phyloP scores from a whole-genome alignment of 2,888 invertebrate genomes.

The Adelognathus sp. region DNA sequence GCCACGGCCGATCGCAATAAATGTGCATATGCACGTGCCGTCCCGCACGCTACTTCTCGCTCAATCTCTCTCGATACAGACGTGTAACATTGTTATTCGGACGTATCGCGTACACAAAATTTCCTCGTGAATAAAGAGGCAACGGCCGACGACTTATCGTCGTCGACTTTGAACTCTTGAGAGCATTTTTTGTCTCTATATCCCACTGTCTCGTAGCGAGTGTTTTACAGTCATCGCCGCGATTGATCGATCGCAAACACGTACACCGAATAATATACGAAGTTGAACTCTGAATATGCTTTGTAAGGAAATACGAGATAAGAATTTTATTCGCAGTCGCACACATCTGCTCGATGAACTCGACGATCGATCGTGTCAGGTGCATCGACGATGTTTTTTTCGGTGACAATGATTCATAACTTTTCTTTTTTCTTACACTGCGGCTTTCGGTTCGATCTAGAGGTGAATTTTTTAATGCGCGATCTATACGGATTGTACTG shows the following conservation, averaged over 20 bases:
- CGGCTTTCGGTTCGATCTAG: too few species aligned
- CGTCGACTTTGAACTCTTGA: slow-evolving; percentile 22
- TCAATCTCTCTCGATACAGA: neutral
- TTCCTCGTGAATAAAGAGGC: neutral
- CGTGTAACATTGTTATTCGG: slow-evolving; percentile 46
- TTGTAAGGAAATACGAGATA: slow-evolving; percentile 10
- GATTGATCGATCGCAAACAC: slow-evolving; percentile 34
- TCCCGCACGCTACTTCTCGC: slow-evolving; percentile 38
- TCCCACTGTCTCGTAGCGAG: too few species aligned
- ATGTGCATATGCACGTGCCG: slow-evolving; percentile 55
- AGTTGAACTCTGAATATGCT: slow-evolving; percentile 4
- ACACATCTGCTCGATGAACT: neutral
- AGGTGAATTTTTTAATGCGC: too few species aligned
- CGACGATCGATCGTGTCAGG: neutral
- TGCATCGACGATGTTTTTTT: neutral
- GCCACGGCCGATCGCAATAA: slow-evolving; percentile 53
- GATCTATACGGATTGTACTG: too few species aligned
- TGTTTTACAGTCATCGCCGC: neutral
- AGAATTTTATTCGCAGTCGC: neutral
- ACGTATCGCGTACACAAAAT: slow-evolving; percentile 15
- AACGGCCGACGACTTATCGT: neutral
- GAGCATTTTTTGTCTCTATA: too few species aligned
- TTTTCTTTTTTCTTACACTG: neutral
- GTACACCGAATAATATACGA: slow-evolving; percentile 46
- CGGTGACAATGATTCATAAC: neutral